Evolutionary conservation across 37 sponge, comb jelly and placozoan genomes (phyloP), one percentile per base, ranked within the genome.

Genomic region (Agelas oroides): DNA sequence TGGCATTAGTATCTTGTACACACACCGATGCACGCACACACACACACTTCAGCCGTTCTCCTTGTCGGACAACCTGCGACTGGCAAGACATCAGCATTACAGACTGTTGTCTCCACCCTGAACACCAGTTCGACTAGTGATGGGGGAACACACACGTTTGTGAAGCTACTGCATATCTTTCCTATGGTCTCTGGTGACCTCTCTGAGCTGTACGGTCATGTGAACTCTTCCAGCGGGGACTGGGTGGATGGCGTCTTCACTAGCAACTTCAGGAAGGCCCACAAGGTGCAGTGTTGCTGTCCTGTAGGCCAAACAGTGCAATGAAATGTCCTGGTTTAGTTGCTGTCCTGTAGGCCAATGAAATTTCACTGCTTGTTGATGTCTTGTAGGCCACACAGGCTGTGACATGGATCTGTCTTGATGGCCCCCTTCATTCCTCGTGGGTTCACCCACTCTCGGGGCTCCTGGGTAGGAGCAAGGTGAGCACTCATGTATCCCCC

Each of bases 161-260:
- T 89, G 46, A 85, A 81, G 40, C 52, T 92, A 36, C 76, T 80
- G 28, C 62, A 72, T 20, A 34, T 96, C 21, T 90, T 73, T 73
- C 93, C 96, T 0, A 70, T 46, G 41, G 85, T 76, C 14, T 83
- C 85, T 53, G 81, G 71, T 16, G 33, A 75, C 57, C 75, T 84
- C 1, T 60, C 79, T 55, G 81, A 70, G 30, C 69, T 96, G 53
- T 92, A 68, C 80, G 96, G 96, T 1, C 39, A 41, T 54, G 69
- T 87, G 0, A 18, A 32, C 30, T 54, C 88, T 12, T 5, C 38
- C 5, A 54, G 59, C 17, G 91, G 91, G 31, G 88, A 84, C 74
- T 96, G 96, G 96, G 78, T 41, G 27, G 96, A 96, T 71, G 96
- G 96, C 0, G 64, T 96, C 34, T 87, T 92, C 73, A 84, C 93